Percentiles rank a stretch among this genome's conserved stretches.
phyloP scores from a whole-genome alignment of 1,140 invertebrate genomes.

The Penaeus indicus region DNA sequence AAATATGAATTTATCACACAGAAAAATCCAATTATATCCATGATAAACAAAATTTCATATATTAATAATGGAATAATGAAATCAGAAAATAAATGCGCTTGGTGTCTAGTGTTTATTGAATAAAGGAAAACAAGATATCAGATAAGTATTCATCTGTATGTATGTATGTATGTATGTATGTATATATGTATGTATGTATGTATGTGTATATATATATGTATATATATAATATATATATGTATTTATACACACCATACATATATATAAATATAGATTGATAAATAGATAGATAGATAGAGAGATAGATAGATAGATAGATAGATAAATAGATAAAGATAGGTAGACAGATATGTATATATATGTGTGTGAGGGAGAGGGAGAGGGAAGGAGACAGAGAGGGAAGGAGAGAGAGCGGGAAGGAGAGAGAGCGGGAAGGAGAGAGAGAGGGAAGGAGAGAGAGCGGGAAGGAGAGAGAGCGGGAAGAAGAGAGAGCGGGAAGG shows the following conservation, averaged over 20 bases:
- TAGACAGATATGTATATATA: background rate
- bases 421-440: too few species aligned
- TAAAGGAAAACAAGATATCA: background rate
- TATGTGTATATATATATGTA: background rate
- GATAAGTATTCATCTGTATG: background rate
- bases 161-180: background rate
- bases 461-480: too few species aligned
- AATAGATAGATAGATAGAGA: background rate
- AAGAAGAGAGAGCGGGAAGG: too few species aligned
- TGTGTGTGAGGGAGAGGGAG: too few species aligned
- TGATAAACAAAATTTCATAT: too few species aligned
- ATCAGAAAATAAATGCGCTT: too few species aligned
- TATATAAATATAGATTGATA: conserved; percentile 5
- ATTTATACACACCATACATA: background rate
- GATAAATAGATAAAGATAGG: background rate
- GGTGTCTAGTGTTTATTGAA: background rate
- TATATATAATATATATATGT: background rate
- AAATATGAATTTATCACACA: too few species aligned
- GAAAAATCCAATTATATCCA: too few species aligned
- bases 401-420: too few species aligned
- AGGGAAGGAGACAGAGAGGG: background rate
- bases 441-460: too few species aligned
- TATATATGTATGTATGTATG: background rate
- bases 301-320: background rate
- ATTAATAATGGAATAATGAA: too few species aligned